phyloP scores from a whole-genome alignment of 2,797 vertebrate genomes.

The Nasua narica region DNA sequence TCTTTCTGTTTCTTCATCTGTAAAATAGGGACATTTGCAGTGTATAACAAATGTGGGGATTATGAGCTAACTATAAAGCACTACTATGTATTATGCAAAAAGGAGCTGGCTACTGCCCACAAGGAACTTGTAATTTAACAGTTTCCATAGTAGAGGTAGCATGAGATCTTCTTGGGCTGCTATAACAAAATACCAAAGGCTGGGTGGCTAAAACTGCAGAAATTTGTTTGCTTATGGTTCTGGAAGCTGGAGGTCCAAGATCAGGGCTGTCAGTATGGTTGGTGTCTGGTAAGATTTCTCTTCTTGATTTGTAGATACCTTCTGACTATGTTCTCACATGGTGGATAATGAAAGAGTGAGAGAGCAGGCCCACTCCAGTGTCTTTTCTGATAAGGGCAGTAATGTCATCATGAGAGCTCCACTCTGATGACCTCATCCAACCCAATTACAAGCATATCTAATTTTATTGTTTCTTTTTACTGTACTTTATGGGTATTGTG shows the following conservation, averaged over 20 bases:
- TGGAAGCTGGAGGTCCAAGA: neutral
- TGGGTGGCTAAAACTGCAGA: neutral
- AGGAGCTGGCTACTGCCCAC: neutral
- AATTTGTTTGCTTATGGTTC: neutral
- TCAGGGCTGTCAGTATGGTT: neutral
- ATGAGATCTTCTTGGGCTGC: neutral
- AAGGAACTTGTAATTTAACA: neutral
- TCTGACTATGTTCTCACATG: neutral
- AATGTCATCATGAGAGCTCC: neutral
- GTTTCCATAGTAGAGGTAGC: neutral
- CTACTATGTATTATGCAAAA: neutral
- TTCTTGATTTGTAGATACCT: neutral
- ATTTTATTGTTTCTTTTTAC: neutral
- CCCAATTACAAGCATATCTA: neutral
- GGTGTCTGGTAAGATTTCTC: neutral
- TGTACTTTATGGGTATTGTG: neutral
- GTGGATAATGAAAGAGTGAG: neutral
- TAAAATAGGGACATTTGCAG: neutral
- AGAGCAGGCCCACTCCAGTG: neutral
- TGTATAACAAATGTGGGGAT: neutral
- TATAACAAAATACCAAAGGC: neutral
- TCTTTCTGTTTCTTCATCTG: neutral
- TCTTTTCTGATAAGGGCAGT: neutral
- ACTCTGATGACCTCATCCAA: neutral
- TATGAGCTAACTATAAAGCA: neutral